Base-by-base conservation (phyloP, 2,113 vertebrate genomes). In the Psittacula cyanocephala region DNA sequence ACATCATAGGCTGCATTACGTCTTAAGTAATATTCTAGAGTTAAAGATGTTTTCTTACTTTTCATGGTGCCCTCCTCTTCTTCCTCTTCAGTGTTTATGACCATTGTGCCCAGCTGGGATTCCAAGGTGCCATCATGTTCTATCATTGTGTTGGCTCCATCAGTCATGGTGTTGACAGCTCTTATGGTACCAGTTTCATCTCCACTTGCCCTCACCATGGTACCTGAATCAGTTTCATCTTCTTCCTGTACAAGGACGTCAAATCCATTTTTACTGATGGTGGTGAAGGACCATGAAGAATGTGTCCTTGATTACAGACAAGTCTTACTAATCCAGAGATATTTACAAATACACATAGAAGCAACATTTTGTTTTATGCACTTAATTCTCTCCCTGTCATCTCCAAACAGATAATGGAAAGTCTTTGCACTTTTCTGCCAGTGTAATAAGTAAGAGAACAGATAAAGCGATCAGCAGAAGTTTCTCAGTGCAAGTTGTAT, bases 61-160 rank as follows among this genome's bases (percentile, higher is more conserved):
- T 99, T 99, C 99, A 99, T 99, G 9, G 99, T 99, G 20, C 99
- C 99, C 20, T 98, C 98, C 69, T 98, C 98, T 63, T 99, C 99
- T 20, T 99, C 98, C 0, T 99, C 99, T 18, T 99, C 99, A 0
- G 97, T 69, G 95, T 99, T 99, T 96, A 99, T 99, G 93, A 99
- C 98, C 99, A 99, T 99, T 63, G 99, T 99, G 57, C 99, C 99
- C 92, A 99, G 91, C 89, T 98, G 98, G 1, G 98, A 98, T 23
- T 98, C 97, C 98, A 99, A 94, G 7, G 98, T 99, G 70, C 98
- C 98, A 4, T 98, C 98, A 0, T 98, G 98, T 25, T 98, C 98
- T 62, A 99, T 98, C 98, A 99, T 99, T 0, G 99, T 98, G 74
- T 96, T 98, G 29, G 97, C 97, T 31, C 97, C 98, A 2, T 98